Evolutionary conservation across 2,113 vertebrate species (phyloP).

Genomic region (Eublepharis macularius): DNA sequence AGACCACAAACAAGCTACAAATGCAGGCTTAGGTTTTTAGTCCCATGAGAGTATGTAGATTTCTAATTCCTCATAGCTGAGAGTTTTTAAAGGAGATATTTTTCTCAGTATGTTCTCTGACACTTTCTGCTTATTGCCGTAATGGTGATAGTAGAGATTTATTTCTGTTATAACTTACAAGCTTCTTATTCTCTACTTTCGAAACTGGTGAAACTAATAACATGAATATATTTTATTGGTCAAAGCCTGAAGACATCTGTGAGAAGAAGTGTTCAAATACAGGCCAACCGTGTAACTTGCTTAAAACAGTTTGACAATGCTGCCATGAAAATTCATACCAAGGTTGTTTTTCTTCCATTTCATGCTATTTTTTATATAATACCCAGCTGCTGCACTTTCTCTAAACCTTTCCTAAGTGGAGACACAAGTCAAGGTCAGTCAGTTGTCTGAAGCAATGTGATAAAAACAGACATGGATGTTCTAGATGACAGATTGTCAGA

Average conservation of each 20-base stretch:
- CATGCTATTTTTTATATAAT: not conserved
- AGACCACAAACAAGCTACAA: not conserved
- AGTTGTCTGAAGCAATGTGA: conserved; percentile 26
- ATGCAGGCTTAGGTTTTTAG: not conserved
- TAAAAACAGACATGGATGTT: conserved; percentile 35
- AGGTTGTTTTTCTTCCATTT: conserved; percentile 1
- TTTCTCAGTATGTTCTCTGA: not conserved
- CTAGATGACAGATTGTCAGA: conserved; percentile 40
- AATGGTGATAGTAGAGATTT: not conserved
- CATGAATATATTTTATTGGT: not conserved
- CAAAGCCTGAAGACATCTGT: not conserved
- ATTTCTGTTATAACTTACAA: not conserved
- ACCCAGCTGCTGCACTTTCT: not conserved
- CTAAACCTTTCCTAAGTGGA: conserved; percentile 2
- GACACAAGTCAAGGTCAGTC: conserved; percentile 34
- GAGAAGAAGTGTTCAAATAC: not conserved
- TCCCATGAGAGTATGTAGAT: not conserved
- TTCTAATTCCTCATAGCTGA: not conserved
- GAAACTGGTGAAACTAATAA: not conserved
- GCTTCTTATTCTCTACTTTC: not conserved
- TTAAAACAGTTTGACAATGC: not conserved
- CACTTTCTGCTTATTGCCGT: not conserved
- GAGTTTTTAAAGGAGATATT: not conserved
- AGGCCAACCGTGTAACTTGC: not conserved
- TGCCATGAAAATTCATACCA: not conserved